phyloP scores from a whole-genome alignment of 1,140 invertebrate genomes.

The Linepithema humile region DNA sequence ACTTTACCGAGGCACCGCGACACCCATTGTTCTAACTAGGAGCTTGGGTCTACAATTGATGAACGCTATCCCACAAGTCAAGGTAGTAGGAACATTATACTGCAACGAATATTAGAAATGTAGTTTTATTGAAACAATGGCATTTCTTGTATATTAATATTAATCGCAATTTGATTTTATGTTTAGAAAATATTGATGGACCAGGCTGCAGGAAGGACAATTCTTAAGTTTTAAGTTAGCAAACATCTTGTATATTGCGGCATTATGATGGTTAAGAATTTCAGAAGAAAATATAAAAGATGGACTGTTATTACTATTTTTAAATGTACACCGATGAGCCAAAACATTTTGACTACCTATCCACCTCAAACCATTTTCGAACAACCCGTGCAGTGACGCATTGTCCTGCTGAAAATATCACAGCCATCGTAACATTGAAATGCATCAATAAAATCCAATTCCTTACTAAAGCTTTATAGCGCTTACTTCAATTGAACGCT shows the following conservation, averaged over 20 bases:
- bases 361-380: too few relatives aligned
- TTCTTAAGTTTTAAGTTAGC: not conserved
- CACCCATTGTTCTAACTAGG: constrained; percentile 92
- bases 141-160: not conserved
- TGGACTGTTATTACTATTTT: not conserved
- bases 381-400: too few relatives aligned
- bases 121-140: too few relatives aligned
- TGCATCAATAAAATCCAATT: too few relatives aligned
- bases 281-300: not conserved
- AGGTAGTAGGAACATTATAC: constrained; percentile 84
- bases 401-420: too few relatives aligned
- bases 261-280: not conserved
- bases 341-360: too few relatives aligned
- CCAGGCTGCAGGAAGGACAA: not conserved
- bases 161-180: not conserved
- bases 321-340: too few relatives aligned
- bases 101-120: constrained; percentile 10
- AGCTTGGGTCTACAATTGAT: constrained; percentile 94
- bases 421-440: too few relatives aligned
- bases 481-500: too few relatives aligned
- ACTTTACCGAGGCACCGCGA: constrained; percentile 91
- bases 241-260: not conserved
- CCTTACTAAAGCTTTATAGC: too few relatives aligned
- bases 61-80: constrained; percentile 91
- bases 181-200: constrained; percentile 25